Percentiles rank a stretch among this genome's conserved stretches.
These are phyloP conservation scores for Phrynocephalus vlangalii DNA, from an alignment of 2,797 vertebrate species.

Conservation along the genomic window DNA sequence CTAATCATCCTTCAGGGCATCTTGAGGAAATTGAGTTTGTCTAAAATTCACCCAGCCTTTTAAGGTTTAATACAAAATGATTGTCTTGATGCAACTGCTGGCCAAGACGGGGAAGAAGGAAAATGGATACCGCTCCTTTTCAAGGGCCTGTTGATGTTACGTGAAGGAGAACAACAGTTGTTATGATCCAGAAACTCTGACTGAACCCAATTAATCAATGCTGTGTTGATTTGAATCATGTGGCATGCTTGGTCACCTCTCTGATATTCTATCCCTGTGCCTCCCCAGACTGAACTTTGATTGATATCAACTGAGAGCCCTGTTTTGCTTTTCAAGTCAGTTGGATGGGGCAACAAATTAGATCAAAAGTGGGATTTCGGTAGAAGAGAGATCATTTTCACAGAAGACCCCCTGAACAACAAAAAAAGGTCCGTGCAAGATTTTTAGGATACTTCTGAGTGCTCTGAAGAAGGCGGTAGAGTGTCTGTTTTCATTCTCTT, in stretches of 20 bases:
- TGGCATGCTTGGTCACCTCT: conserved; percentile 83
- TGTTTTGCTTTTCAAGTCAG: conserved; percentile 67
- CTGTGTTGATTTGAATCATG: conserved; percentile 84
- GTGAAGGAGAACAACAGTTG: conserved; percentile 83
- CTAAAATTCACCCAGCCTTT: conserved; percentile 77
- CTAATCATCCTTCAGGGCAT: conserved; percentile 75
- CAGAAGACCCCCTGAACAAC: conserved; percentile 61
- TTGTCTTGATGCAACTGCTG: conserved; percentile 75
- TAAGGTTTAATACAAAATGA: conserved; percentile 79
- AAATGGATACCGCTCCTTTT: conserved; percentile 79
- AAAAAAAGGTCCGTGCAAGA: background rate
- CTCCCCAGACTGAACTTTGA: conserved; percentile 76
- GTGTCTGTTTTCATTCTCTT: background rate
- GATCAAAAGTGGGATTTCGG: conserved; percentile 82
- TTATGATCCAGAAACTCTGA: conserved; percentile 82
- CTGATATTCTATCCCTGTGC: conserved; percentile 82
- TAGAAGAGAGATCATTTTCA: conserved; percentile 85
- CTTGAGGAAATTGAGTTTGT: conserved; percentile 83
- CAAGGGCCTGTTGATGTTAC: conserved; percentile 78
- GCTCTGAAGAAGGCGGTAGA: background rate
- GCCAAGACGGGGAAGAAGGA: conserved; percentile 51
- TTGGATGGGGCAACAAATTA: conserved; percentile 83
- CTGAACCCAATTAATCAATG: conserved; percentile 86
- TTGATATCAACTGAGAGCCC: conserved; percentile 80
- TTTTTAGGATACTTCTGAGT: conserved; percentile 24